Conservation (phyloP, 2,888 invertebrate species). For the Nomada goodeniana region DNA sequence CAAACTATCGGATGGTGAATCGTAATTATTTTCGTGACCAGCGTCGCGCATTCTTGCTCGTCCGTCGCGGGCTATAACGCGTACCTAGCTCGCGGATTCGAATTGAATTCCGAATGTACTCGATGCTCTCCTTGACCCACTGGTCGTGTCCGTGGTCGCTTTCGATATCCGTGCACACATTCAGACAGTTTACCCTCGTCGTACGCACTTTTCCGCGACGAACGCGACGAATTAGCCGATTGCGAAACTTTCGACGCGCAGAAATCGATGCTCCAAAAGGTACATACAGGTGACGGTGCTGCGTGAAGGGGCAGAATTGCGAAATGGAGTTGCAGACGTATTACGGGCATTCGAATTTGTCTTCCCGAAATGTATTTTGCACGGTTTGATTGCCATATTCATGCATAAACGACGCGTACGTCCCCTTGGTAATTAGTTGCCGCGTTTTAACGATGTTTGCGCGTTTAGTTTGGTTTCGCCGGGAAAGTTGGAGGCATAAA, state of each 20-base stretch:
- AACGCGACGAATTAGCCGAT: neutral
- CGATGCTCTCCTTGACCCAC: conserved; percentile 68
- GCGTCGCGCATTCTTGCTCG: neutral
- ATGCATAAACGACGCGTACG: neutral
- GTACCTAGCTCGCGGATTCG: conserved; percentile 26
- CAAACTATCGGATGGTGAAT: neutral
- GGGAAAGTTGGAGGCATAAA: neutral
- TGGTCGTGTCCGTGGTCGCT: conserved; percentile 50
- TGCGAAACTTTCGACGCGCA: neutral
- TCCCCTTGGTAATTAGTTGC: neutral
- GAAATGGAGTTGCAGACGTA: no score
- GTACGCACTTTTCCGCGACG: conserved; percentile 7
- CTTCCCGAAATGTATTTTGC: no score
- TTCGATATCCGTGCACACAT: conserved; percentile 40
- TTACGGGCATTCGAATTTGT: no score
- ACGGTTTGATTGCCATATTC: neutral
- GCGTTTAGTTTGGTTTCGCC: neutral
- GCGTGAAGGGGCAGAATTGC: neutral
- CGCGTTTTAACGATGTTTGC: neutral
- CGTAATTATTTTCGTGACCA: conserved; percentile 3
- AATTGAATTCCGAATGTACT: conserved; percentile 63
- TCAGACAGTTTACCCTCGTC: conserved; percentile 21
- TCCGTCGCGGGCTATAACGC: neutral
- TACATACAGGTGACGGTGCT: conserved; percentile 29
- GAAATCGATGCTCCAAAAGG: conserved; percentile 3